These are phyloP conservation scores for Oithona nana DNA, from an alignment of 2,888 invertebrate genomes.

Conservation along the genomic window DNA sequence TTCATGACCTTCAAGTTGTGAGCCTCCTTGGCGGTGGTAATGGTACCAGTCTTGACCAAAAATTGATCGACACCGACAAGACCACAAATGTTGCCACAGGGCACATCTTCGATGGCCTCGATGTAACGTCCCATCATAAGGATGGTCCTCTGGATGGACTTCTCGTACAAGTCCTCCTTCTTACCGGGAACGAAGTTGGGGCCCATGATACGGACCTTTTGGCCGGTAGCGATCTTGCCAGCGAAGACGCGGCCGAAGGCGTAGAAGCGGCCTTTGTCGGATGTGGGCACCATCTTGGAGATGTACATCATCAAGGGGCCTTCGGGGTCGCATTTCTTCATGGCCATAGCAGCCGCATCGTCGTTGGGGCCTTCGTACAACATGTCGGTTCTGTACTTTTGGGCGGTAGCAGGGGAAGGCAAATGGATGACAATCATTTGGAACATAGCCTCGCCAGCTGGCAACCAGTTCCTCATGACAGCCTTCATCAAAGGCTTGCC, in stretches of 20 bases:
- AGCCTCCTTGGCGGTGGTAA: conserved; percentile 94
- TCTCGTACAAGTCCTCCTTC: conserved; percentile 96
- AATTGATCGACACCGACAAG: conserved; percentile 99
- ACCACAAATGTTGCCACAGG: conserved; percentile 97
- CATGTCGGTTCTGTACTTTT: conserved; percentile 98
- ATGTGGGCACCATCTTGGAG: conserved; percentile 99
- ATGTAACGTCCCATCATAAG: conserved; percentile 99
- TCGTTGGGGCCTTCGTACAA: conserved; percentile 96
- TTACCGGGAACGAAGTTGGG: conserved; percentile 95
- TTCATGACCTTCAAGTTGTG: conserved; percentile 99
- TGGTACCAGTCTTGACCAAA: conserved; percentile 97
- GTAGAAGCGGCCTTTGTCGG: conserved; percentile 99
- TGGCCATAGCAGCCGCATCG: conserved; percentile 78
- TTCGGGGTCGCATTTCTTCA: conserved; percentile 83
- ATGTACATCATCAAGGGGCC: conserved; percentile 99
- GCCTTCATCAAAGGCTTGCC: conserved; percentile 80
- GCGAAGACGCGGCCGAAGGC: conserved; percentile 99
- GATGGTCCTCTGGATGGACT: conserved; percentile 97
- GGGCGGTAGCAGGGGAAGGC: conserved; percentile 95
- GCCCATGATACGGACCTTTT: conserved; percentile 96
- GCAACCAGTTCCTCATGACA: conserved; percentile 97
- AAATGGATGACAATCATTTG: conserved; percentile 99
- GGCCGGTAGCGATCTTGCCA: conserved; percentile 71
- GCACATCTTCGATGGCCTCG: conserved; percentile 98
- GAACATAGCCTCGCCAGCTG: conserved; percentile 95